Conservation (phyloP, 2,888 invertebrate species). For the Sipha maydis region DNA sequence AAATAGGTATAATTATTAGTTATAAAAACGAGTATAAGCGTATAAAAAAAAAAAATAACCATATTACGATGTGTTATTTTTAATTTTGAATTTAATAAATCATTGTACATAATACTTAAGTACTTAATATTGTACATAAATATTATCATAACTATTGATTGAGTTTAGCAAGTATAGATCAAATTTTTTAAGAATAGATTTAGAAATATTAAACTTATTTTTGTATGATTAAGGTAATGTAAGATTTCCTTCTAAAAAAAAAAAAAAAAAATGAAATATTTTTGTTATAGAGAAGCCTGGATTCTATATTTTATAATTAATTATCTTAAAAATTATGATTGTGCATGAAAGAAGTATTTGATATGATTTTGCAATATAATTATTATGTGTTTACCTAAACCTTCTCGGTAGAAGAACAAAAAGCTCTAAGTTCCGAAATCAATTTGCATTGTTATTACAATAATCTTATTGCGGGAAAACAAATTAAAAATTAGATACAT, state of each 20-base stretch:
- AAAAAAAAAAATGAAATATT: not conserved
- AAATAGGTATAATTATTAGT: too few species aligned
- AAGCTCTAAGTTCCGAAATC: not conserved
- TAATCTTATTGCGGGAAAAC: not conserved
- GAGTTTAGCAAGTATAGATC: not conserved
- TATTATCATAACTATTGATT: not conserved
- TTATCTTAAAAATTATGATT: not conserved
- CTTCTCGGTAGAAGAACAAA: not conserved
- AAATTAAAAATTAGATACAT: not conserved
- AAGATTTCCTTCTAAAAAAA: not conserved
- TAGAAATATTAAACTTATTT: not conserved
- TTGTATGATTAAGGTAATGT: too few species aligned
- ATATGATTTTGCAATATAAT: not conserved
- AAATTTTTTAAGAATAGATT: not conserved
- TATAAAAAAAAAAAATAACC: too few species aligned
- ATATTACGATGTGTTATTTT: too few species aligned
- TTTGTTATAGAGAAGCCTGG: not conserved
- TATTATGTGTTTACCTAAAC: not conserved
- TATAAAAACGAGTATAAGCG: too few species aligned
- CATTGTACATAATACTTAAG: too few species aligned
- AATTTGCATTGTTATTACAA: not conserved
- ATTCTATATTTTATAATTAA: not conserved
- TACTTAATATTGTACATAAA: too few species aligned
- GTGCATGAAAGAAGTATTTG: not conserved
- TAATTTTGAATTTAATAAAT: too few species aligned